A percentile compares a stretch with the other conserved stretches of the same genome.
Evolutionary conservation across 2,888 invertebrate species (phyloP).

Genomic region (Apeira syringaria): DNA sequence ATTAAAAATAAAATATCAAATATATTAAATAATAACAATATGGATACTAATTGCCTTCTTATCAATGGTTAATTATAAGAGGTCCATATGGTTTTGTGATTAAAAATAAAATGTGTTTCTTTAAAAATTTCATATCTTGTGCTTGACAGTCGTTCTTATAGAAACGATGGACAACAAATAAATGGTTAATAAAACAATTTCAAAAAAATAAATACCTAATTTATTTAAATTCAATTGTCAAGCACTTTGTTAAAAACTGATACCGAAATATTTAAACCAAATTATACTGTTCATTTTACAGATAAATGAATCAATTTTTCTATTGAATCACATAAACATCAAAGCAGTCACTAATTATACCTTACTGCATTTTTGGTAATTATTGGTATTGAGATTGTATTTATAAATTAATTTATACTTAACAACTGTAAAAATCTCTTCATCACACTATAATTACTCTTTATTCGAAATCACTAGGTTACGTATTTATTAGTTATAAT

Average conservation of each 20-base stretch:
- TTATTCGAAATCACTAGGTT: constrained; percentile 77
- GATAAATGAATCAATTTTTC: constrained; percentile 54
- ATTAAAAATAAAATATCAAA: constrained; percentile 82
- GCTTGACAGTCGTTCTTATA: constrained; percentile 43
- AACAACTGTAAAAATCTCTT: constrained; percentile 84
- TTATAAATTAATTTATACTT: constrained; percentile 84
- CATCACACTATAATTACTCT: constrained; percentile 80
- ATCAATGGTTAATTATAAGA: constrained; percentile 84
- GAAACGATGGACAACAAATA: constrained; percentile 40
- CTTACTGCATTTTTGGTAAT: constrained; percentile 83
- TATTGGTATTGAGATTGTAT: constrained; percentile 83
- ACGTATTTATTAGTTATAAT: constrained; percentile 82
- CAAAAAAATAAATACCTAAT: constrained; percentile 1
- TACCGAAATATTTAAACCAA: constrained; percentile 44
- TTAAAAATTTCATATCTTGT: constrained; percentile 40
- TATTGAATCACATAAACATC: constrained; percentile 74
- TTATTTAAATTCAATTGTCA: constrained; percentile 39
- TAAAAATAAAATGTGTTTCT: constrained; percentile 47
- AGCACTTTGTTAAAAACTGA: constrained; percentile 55
- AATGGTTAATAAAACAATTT: constrained; percentile 1
- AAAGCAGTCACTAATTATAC: constrained; percentile 76
- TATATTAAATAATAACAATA: constrained; percentile 84
- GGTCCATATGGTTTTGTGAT: constrained; percentile 83
- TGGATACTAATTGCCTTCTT: constrained; percentile 82
- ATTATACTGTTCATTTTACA: constrained; percentile 40